A percentile compares a stretch with the other conserved stretches of the same genome.
Conservation (phyloP, 2,888 invertebrate species). For the Shargacucullia verbasci region DNA sequence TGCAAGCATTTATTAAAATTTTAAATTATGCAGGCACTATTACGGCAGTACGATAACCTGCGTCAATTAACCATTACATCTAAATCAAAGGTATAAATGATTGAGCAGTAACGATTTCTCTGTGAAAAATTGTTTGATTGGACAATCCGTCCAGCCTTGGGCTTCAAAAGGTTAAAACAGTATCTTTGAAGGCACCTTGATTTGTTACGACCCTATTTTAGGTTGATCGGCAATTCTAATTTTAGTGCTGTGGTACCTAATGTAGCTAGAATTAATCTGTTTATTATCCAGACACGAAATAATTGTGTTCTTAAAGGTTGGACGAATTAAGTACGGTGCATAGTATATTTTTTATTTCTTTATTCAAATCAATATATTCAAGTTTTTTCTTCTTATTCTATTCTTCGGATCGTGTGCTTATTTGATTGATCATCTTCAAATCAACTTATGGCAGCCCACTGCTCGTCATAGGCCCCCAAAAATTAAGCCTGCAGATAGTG, state of each 20-base stretch:
- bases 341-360: no score
- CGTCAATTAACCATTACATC: slow-evolving; percentile 44
- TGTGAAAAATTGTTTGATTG: slow-evolving; percentile 73
- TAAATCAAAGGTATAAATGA: slow-evolving; percentile 58
- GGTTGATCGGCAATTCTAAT: slow-evolving; percentile 21
- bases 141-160: slow-evolving; percentile 68
- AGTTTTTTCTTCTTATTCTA: no score
- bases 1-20: background rate
- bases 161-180: slow-evolving; percentile 66
- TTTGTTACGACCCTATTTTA: slow-evolving; percentile 45
- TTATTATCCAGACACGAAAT: background rate
- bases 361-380: no score
- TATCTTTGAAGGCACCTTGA: slow-evolving; percentile 68
- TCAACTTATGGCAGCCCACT: no score
- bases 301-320: no score
- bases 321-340: no score
- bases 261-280: background rate
- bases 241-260: slow-evolving; percentile 1
- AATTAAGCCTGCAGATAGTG: no score
- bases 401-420: no score
- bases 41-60: slow-evolving; percentile 49
- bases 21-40: slow-evolving; percentile 34
- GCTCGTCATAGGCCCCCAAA: no score
- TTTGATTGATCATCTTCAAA: no score
- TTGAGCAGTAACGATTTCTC: slow-evolving; percentile 54